These are phyloP conservation scores for Nothobranchius kuhntae DNA, from an alignment of 2,113 vertebrate genomes.

Conservation along the genomic window DNA sequence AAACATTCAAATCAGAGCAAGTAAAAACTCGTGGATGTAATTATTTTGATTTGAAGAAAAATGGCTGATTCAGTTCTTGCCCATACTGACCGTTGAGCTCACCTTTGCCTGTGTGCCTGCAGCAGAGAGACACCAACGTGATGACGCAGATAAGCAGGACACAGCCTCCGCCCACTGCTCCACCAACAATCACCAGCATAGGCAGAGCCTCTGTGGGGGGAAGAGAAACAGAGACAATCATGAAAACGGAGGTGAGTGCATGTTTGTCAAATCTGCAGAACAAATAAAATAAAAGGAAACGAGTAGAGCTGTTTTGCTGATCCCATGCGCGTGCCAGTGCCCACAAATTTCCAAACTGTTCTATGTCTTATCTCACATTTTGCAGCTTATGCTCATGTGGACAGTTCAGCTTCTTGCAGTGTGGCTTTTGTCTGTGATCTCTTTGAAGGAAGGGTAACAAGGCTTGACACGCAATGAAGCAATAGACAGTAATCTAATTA, in stretches of 20 bases:
- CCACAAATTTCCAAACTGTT: conserved; percentile 55
- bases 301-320: conserved; percentile 41
- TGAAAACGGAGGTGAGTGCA: not conserved
- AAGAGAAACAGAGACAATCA: not conserved
- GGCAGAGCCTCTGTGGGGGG: conserved; percentile 80
- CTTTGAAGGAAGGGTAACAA: conserved; percentile 76
- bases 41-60: conserved; percentile 34
- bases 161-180: conserved; percentile 77
- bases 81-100: conserved; percentile 79
- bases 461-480: conserved; percentile 79
- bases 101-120: conserved; percentile 83
- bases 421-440: conserved; percentile 78
- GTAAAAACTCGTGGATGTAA: conserved; percentile 14
- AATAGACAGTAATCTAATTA: conserved; percentile 83
- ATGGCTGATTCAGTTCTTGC: conserved; percentile 40
- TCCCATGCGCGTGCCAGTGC: conserved; percentile 37
- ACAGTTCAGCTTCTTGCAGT: conserved; percentile 49
- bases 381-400: conserved; percentile 39
- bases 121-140: conserved; percentile 81
- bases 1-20: not conserved
- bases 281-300: conserved; percentile 34
- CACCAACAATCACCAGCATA: conserved; percentile 80
- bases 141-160: conserved; percentile 81
- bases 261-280: conserved; percentile 41
- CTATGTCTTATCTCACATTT: conserved; percentile 32